Conservation (phyloP, 2,888 invertebrate species). For the Drosophila recens region DNA sequence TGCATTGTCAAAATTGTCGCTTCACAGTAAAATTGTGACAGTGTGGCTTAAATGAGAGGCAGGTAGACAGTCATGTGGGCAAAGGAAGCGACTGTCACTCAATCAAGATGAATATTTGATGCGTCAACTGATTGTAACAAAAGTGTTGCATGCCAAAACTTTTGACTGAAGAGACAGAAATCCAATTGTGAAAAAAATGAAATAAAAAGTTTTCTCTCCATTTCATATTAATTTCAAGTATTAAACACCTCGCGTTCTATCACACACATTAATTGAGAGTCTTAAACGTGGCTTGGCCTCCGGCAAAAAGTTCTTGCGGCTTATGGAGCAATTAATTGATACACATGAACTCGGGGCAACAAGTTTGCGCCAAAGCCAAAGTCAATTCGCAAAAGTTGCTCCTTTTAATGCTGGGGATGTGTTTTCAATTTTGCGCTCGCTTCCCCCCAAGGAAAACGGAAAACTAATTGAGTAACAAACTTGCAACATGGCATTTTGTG, state of each 20-base stretch:
- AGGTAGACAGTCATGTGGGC: constrained; percentile 17
- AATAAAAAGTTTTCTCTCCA: background rate
- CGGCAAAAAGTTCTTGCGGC: constrained; percentile 66
- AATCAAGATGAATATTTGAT: constrained; percentile 59
- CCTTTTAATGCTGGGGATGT: constrained; percentile 37
- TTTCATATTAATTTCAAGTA: constrained; percentile 45
- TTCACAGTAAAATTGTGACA: constrained; percentile 28
- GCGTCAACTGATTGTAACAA: constrained; percentile 33
- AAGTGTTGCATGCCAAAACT: constrained; percentile 30
- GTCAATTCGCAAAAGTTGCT: constrained; percentile 72
- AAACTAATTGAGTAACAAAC: constrained; percentile 83
- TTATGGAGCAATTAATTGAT: constrained; percentile 79
- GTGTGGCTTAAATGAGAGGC: constrained; percentile 29
- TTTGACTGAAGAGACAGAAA: constrained; percentile 16
- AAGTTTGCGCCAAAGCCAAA: constrained; percentile 59
- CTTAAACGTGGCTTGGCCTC: constrained; percentile 30
- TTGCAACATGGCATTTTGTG: constrained; percentile 74
- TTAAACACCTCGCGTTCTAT: constrained; percentile 34
- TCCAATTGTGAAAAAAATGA: constrained; percentile 10
- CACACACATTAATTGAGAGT: constrained; percentile 60
- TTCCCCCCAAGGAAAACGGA: constrained; percentile 67
- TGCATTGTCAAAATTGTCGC: constrained; percentile 48
- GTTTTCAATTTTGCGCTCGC: constrained; percentile 70
- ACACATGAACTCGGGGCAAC: constrained; percentile 63
- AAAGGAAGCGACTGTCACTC: constrained; percentile 37